Base-by-base conservation (phyloP, 2,113 vertebrate species). In the Thinocorus orbignyianus region DNA sequence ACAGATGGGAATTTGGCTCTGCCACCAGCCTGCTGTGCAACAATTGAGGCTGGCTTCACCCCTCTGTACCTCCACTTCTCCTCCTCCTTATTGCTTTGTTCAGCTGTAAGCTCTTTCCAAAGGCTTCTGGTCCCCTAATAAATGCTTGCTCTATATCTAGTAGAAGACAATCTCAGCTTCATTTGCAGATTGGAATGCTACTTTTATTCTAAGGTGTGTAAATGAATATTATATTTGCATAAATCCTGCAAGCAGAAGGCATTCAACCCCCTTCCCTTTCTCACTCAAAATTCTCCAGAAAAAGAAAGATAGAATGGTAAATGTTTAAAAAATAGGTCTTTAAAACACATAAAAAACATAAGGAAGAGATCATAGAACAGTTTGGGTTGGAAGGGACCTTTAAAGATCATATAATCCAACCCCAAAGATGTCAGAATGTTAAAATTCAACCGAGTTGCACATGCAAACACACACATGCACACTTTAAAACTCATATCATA, bases 401-500 rank as follows among this genome's bases (percentile, higher is more conserved):
- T 64, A 71, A 71, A 20, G 10, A 18, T 71, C 25, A 41, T 30
- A 35, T 16, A 28, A 14, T 28, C 46, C n/a, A 51, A 30, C 13
- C 18, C 13, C 16, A 26, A 26, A 71, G 9, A 82, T 88, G 46
- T 81, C 17, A 9, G 60, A 92, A 94, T 70, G 77, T 57, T 79
- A 82, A 85, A 94, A 86, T 72, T 92, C 61, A 92, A 95, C 22
- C 18, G 9, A 90, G 65, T n/a, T 92, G 93, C 77, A 89, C 86
- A 87, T 10, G 52, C 68, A 77, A 73, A 51, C 18, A 80, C 68
- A 96, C 54, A 90, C n/a, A 95, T 51, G 77, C 79, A 96, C 33
- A 70, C 79, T 94, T 94, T 68, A 82, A 70, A 94, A 87, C 88
- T 97, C 93, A 93, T 98, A 97, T 96, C 89, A 89, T 41, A 98